These are phyloP conservation scores for Serinus canaria DNA, from an alignment of 2,113 vertebrate species.

Conservation along the genomic window DNA sequence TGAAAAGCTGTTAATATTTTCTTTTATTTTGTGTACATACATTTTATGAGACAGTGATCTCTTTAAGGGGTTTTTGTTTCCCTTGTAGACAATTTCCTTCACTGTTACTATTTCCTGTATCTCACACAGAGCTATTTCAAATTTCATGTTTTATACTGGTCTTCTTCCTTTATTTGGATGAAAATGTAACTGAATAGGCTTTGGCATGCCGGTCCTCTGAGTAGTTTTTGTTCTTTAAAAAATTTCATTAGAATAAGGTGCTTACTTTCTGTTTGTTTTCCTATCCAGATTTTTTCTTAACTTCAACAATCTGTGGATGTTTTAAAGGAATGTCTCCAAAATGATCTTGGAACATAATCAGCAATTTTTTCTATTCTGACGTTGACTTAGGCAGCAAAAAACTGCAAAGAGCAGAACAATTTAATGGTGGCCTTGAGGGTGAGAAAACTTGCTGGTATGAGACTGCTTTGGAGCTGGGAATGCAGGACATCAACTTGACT, in stretches of 20 bases:
- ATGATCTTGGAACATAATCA: neutral
- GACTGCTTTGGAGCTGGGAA: conserved; percentile 78
- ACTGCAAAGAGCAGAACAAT: conserved; percentile 81
- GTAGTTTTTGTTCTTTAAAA: neutral
- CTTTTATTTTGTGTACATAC: neutral
- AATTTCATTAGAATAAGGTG: neutral
- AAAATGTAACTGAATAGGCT: neutral
- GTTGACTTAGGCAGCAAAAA: conserved; percentile 88
- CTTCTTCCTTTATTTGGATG: neutral
- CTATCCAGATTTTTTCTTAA: no score
- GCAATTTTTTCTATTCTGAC: conserved; percentile 42
- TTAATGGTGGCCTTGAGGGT: conserved; percentile 88
- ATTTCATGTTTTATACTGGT: neutral
- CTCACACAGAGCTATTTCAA: neutral
- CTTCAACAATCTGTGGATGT: neutral
- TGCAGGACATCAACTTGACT: conserved; percentile 80
- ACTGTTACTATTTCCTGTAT: neutral
- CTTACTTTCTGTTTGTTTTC: neutral
- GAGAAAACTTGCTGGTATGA: conserved; percentile 86
- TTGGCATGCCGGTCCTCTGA: neutral
- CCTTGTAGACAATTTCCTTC: neutral
- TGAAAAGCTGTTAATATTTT: neutral
- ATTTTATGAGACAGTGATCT: neutral
- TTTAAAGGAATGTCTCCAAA: neutral
- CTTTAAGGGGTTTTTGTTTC: neutral